Evolutionary conservation across 2,797 vertebrate species (phyloP).

Genomic region (Coregonus ussuriensis): DNA sequence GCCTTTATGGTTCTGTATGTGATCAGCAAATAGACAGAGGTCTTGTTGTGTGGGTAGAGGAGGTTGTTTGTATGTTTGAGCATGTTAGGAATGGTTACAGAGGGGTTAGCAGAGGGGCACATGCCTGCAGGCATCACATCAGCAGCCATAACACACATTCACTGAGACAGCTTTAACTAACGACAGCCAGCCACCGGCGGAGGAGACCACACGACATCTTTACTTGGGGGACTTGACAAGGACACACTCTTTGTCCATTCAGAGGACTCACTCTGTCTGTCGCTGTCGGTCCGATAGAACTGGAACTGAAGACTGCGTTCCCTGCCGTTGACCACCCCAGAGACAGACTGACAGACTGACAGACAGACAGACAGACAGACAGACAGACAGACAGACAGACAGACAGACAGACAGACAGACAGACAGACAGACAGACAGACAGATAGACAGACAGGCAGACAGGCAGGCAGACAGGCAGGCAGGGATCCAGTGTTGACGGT

Average conservation of each 20-base stretch:
- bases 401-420: no score
- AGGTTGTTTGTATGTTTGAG: constrained; percentile 68
- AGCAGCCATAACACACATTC: constrained; percentile 68
- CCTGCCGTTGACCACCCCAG: constrained; percentile 60
- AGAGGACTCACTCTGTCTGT: constrained; percentile 59
- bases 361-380: no score
- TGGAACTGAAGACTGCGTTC: constrained; percentile 59
- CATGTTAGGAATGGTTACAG: constrained; percentile 67
- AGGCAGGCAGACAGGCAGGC: not conserved
- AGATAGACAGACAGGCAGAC: not conserved
- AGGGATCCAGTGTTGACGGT: constrained; percentile 53
- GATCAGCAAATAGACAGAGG: constrained; percentile 70
- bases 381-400: no score
- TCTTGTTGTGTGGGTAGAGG: constrained; percentile 58
- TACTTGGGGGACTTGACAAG: constrained; percentile 63
- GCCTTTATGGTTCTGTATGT: constrained; percentile 65
- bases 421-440: no score
- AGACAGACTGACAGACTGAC: no score
- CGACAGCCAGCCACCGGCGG: constrained; percentile 52
- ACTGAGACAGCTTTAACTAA: constrained; percentile 69
- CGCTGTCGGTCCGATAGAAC: constrained; percentile 41
- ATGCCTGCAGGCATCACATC: constrained; percentile 67
- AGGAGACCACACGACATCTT: constrained; percentile 65
- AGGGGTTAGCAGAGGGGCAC: constrained; percentile 61
- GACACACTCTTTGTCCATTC: constrained; percentile 66